phyloP scores from a whole-genome alignment of 2,113 vertebrate genomes.

The Mesembrinibis cayennensis region DNA sequence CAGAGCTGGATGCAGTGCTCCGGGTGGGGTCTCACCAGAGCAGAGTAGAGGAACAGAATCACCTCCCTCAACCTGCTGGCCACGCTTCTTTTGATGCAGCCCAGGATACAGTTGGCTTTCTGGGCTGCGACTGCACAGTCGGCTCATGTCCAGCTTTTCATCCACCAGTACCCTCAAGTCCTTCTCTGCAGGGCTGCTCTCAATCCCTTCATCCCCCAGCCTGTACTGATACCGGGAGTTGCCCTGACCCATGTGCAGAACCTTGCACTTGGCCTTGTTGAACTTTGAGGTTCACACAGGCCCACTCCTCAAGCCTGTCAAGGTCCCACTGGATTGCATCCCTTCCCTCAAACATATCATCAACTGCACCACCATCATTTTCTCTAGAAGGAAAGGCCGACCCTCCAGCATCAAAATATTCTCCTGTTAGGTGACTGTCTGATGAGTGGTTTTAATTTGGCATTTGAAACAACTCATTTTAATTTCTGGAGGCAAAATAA shows the following conservation, averaged over 20 bases:
- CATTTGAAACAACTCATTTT: not conserved
- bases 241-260: not conserved
- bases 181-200: not conserved
- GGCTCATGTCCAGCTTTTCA: not conserved
- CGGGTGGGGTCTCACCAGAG: not conserved
- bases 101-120: not conserved
- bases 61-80: rapidly evolving
- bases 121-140: not conserved
- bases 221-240: not conserved
- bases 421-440: not conserved
- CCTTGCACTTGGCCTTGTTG: not conserved
- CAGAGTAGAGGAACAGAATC: not conserved
- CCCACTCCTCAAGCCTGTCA: not conserved
- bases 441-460: not conserved
- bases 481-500: not conserved
- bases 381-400: not conserved
- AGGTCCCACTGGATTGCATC: not conserved
- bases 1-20: rapidly evolving
- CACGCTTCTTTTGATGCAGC: not conserved
- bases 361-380: not conserved
- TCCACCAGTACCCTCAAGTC: not conserved
- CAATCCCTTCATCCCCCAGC: not conserved
- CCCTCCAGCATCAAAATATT: not conserved
- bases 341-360: not conserved
- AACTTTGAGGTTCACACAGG: rapidly evolving